Base-by-base conservation (phyloP, 2,797 vertebrate genomes). In the Nyctibius grandis region DNA sequence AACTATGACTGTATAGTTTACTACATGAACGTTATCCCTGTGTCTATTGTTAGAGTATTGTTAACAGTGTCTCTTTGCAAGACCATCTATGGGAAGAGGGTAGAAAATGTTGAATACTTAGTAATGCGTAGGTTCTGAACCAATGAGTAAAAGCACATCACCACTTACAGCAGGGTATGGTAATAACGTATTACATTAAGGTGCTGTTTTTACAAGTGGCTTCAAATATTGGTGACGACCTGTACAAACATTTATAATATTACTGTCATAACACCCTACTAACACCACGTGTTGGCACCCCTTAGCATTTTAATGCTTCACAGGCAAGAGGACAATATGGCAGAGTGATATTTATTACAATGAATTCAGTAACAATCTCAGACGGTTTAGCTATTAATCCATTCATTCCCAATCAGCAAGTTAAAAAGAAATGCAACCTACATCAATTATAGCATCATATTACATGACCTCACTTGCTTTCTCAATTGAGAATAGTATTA, bases 171-270 rank as follows among this genome's bases (percentile, higher is more conserved):
- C 19, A 75, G 18, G 19, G 21, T 79, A 60, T 64, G 40, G 29
- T 94, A 91, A 76, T 85, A 59, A 84, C 59, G 36, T 82, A 36
- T 87, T 92, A 78, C 79, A 79, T 75, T 65, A 87, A 74, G 56
- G 74, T 79, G 56, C 40, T 69, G 75, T 70, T 91, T 94, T 64
- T 83, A 79, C 48, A 82, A 92, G 68, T 70, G 48, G 12, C 47
- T 92, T 92, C 73, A 95, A 91, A 76, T 84, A 84, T 69, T 78
- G 33, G 61, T 93, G 81, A 89, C 84, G 89, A 83, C 54, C 29
- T 74, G 34, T 91, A 81, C 63, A 95, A 96, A 89, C 73, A 84
- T 87, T 76, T 81, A 40, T 59, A 85, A 53, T 68, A 25, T 31
- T 78, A 23, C 69, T 89, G 85, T 94, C 82, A 78, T 76, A 89